Conservation (phyloP, 2,113 vertebrate species). For the Brevimyrus niger region DNA sequence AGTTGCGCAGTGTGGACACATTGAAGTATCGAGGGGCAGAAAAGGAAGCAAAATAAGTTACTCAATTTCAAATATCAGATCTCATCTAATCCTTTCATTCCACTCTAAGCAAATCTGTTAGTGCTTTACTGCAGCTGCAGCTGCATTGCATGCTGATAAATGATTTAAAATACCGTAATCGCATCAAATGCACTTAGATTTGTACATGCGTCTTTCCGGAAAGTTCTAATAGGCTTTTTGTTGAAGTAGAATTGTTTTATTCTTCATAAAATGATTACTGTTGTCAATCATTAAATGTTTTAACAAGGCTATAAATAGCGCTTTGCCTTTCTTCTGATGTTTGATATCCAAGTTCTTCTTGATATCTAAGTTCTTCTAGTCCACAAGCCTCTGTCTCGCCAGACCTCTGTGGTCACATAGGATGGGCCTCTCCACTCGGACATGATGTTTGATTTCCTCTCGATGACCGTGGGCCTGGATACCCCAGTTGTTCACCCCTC, state of each 20-base stretch:
- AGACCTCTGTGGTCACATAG: neutral
- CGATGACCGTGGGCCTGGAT: neutral
- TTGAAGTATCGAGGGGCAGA: neutral
- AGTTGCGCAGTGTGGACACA: neutral
- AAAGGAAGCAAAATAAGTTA: neutral
- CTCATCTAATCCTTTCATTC: neutral
- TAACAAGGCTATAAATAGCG: neutral
- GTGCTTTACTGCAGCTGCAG: neutral
- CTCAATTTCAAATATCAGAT: neutral
- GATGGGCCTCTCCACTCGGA: neutral
- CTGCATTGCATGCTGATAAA: neutral
- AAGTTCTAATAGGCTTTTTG: neutral
- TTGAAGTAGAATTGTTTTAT: neutral
- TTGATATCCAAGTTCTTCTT: neutral
- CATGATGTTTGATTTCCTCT: neutral
- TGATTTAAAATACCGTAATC: neutral
- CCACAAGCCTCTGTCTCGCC: neutral
- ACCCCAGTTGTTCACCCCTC: neutral
- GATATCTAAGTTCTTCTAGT: neutral
- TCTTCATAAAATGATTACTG: neutral
- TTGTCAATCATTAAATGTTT: neutral
- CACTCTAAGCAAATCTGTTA: neutral
- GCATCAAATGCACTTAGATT: neutral
- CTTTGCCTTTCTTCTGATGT: neutral
- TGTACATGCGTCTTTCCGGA: neutral